Conservation (phyloP, 2,113 vertebrate species). For the Corydoras sp. region DNA sequence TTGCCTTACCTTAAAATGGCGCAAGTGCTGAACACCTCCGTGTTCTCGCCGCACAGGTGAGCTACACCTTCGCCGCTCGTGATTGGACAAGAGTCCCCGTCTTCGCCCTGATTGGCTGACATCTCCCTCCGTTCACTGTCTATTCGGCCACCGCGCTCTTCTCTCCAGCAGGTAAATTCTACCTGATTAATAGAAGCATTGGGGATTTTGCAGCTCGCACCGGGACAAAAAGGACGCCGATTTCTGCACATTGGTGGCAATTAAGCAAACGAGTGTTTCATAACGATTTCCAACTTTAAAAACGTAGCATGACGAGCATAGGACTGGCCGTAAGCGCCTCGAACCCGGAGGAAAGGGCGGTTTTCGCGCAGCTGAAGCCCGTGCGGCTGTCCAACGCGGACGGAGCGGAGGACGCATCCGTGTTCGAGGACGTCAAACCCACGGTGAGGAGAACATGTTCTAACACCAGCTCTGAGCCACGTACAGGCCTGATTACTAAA, state of each 20-base stretch:
- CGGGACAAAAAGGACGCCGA: constrained; percentile 39
- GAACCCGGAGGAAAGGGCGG: constrained; percentile 69
- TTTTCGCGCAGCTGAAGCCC: constrained; percentile 78
- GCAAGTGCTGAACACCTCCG: constrained; percentile 6
- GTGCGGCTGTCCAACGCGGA: constrained; percentile 72
- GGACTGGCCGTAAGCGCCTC: constrained; percentile 68
- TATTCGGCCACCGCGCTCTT: constrained; percentile 17
- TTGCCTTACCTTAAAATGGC: constrained; percentile 1
- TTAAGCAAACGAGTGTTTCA: background rate
- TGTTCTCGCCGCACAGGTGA: constrained; percentile 25
- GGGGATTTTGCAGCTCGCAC: constrained; percentile 41
- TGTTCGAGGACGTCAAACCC: constrained; percentile 85
- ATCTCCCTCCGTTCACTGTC: constrained; percentile 26
- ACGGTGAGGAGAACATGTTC: constrained; percentile 49
- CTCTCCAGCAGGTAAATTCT: constrained; percentile 64
- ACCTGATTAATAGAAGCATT: constrained; percentile 56
- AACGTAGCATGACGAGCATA: constrained; percentile 67
- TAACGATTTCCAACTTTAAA: background rate
- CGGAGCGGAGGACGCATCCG: constrained; percentile 68
- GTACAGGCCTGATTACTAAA: no score
- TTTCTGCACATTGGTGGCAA: background rate
- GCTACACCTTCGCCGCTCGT: constrained; percentile 28
- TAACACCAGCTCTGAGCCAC: constrained; percentile 36
- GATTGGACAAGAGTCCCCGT: constrained; percentile 35
- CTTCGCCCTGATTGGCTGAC: constrained; percentile 41